These are phyloP conservation scores for Catharus bicknelli DNA, from an alignment of 2,113 vertebrate genomes.

Conservation along the genomic window DNA sequence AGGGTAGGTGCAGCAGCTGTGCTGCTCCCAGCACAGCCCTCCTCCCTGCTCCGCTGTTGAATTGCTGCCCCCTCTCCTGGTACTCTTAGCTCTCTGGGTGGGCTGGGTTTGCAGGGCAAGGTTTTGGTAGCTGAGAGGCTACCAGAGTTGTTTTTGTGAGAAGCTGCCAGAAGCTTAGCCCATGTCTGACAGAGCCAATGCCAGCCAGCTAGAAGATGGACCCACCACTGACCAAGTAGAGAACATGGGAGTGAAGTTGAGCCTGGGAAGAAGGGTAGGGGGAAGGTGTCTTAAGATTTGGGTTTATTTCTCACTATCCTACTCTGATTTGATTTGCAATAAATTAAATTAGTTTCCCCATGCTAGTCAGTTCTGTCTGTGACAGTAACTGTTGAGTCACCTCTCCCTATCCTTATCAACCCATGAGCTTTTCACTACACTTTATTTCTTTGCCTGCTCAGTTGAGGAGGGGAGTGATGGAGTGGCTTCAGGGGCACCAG, in stretches of 20 bases:
- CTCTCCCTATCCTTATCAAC: not conserved
- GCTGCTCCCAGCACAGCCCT: not conserved
- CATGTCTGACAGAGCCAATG: fast-evolving
- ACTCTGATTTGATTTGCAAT: not conserved
- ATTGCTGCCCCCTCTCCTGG: not conserved
- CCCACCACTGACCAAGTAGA: not conserved
- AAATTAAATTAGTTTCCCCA: not conserved
- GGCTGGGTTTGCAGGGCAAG: not conserved
- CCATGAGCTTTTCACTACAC: not conserved
- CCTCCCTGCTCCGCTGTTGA: fast-evolving
- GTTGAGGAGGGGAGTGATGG: not conserved
- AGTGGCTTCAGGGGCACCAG: not conserved
- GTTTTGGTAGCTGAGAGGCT: not conserved
- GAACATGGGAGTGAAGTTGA: not conserved
- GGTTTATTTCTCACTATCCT: not conserved
- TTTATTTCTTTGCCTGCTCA: not conserved
- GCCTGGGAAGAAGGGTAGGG: not conserved
- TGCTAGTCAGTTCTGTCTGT: not conserved
- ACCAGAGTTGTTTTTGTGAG: not conserved
- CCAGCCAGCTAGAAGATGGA: not conserved
- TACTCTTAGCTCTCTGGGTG: not conserved
- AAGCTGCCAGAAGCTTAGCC: not conserved
- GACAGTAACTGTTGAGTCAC: not conserved
- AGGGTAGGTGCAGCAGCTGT: not conserved
- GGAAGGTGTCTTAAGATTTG: not conserved